phyloP scores from a whole-genome alignment of 2,797 vertebrate genomes.

The Arnoldichthys spilopterus region DNA sequence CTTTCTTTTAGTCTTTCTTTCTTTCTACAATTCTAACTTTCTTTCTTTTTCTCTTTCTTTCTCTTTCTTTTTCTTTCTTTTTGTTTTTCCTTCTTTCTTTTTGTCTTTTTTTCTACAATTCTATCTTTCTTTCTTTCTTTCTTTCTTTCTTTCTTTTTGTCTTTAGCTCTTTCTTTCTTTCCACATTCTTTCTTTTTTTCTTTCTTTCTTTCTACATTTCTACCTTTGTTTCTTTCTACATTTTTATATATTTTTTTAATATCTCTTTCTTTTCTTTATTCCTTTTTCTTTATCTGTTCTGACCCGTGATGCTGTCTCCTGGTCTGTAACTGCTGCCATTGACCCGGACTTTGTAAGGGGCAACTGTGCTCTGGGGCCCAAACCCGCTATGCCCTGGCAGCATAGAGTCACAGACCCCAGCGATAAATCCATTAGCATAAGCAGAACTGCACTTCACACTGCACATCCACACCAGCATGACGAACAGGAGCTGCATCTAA shows the following conservation, averaged over 20 bases:
- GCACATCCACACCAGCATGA: constrained; percentile 26
- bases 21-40: background rate
- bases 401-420: constrained; percentile 58
- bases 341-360: constrained; percentile 55
- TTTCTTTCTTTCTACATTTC: background rate
- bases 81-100: background rate
- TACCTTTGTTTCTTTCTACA: background rate
- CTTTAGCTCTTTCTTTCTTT: background rate
- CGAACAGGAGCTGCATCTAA: constrained; percentile 14
- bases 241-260: background rate
- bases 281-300: too few relatives aligned
- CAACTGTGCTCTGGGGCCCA: constrained; percentile 41
- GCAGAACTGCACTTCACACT: constrained; percentile 34
- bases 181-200: too few relatives aligned
- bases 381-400: constrained; percentile 39
- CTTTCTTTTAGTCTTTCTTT: too few relatives aligned
- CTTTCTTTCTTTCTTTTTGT: background rate
- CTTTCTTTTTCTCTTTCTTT: background rate
- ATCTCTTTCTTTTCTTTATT: background rate
- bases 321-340: constrained; percentile 59
- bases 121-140: background rate
- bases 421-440: constrained; percentile 62
- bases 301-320: constrained; percentile 62
- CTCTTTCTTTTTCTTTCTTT: background rate
- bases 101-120: background rate